Evolutionary conservation across 2,888 invertebrate genomes (phyloP).

Genomic region (Troides oblongomaculatus): DNA sequence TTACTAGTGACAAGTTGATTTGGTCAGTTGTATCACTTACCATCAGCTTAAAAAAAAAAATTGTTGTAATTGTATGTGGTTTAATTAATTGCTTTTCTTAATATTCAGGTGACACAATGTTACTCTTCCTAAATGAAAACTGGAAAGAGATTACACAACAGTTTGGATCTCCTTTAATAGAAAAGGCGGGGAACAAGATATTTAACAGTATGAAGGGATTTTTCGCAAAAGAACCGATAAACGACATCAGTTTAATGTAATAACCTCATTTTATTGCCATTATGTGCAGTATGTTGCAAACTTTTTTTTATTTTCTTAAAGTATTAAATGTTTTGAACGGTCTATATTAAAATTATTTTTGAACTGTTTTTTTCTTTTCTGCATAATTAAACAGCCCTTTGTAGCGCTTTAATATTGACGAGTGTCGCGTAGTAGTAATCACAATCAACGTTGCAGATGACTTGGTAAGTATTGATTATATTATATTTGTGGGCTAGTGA

Average conservation of each 20-base stretch:
- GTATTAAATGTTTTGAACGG: background rate
- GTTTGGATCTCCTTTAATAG: constrained; percentile 60
- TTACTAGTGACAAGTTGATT: too few relatives aligned
- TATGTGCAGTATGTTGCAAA: background rate
- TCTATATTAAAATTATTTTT: background rate
- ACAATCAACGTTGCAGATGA: too few relatives aligned
- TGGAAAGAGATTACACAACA: constrained; percentile 58
- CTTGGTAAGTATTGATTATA: too few relatives aligned
- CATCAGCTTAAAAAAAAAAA: too few relatives aligned
- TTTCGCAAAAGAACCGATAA: constrained; percentile 46
- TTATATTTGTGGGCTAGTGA: too few relatives aligned
- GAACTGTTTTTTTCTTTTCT: too few relatives aligned
- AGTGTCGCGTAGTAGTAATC: too few relatives aligned
- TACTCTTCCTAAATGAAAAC: constrained; percentile 59
- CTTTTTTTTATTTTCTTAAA: background rate
- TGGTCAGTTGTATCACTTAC: too few relatives aligned
- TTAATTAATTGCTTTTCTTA: background rate
- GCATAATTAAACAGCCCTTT: too few relatives aligned
- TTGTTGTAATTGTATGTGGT: background rate
- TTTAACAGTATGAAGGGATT: constrained; percentile 49
- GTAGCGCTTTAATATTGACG: too few relatives aligned
- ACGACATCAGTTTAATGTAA: constrained; percentile 2
- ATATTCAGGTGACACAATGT: constrained; percentile 54
- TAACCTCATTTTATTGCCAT: background rate
- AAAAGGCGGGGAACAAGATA: constrained; percentile 46